These are phyloP conservation scores for Corythornis vintsioides DNA, from an alignment of 2,113 vertebrate genomes.

Conservation along the genomic window DNA sequence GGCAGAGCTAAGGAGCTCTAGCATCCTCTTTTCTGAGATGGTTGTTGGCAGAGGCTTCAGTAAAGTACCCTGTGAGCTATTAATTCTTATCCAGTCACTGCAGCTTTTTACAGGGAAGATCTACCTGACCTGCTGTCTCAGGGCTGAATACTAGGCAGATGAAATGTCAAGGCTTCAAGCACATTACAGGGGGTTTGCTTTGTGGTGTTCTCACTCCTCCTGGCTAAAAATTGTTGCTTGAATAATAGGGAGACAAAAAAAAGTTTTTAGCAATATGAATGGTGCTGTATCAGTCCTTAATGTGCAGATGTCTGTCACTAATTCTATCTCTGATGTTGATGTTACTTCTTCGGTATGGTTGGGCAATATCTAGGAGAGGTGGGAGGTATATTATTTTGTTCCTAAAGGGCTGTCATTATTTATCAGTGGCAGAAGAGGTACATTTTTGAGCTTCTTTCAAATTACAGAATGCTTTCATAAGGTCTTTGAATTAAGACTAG, in stretches of 20 bases:
- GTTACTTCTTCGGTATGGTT: background rate
- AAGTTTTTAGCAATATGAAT: background rate
- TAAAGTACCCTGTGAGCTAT: background rate
- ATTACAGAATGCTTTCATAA: background rate
- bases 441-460: background rate
- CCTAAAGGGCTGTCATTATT: background rate
- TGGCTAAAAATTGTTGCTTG: background rate
- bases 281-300: background rate
- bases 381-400: background rate
- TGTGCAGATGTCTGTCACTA: background rate
- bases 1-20: background rate
- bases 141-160: background rate
- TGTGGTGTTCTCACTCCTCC: background rate
- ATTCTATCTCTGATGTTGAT: background rate
- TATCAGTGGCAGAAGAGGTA: background rate
- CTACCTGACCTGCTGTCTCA: background rate
- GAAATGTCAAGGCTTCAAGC: background rate
- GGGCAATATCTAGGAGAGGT: background rate
- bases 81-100: background rate
- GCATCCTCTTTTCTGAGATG: background rate
- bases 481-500: background rate
- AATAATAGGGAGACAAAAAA: background rate
- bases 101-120: background rate
- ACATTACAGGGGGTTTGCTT: background rate
- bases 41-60: background rate